Base-by-base conservation (phyloP, 2,888 invertebrate genomes). In the Spodoptera exigua region DNA sequence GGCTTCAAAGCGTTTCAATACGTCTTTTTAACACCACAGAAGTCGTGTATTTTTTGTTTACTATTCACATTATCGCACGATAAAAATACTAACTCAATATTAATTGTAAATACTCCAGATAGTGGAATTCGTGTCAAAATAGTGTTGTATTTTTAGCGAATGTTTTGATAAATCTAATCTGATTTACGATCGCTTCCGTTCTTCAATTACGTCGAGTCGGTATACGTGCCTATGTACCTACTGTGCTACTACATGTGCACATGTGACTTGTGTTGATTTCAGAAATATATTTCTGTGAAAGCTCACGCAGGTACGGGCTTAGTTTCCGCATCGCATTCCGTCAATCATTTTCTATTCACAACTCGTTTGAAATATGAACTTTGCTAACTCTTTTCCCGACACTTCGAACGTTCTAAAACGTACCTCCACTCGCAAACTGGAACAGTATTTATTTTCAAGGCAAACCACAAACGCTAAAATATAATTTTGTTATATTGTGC, bases 401-500 rank as follows among this genome's bases (percentile, higher is more conserved):
- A 55, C 46, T 53, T 61, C 60, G 47, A 64, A 64, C 55, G 47
- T 61, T 68, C 48, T 51, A 55, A 67, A 72, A 64, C 53, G 58
- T 70, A 49, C 65, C 64, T 64, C 59, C 18, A 70, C 74, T 70
- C 75, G 76, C 79, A 82, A 82, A 81, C 78, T 79, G 81, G 78
- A 82, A 76, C 82, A 81, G 83, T 85, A 88, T 87, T 79, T 78
- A 78, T 80, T 79, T 86, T 88, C 86, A 87, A 86, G 86, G 86
- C 82, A 82, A 82, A 80, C 86, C 79, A 73, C 83, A 80, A 79
- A 83, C 27, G 82, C 85, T 85, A 80, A 86, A 87, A 87, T 86
- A 88, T 88, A 85, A 89, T 89, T 86, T 87, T 85, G 87, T 89
- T 88, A 88, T 89, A 89, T 90, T 92, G 88, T 87, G 81, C 81